phyloP scores from a whole-genome alignment of 1,140 invertebrate species.

The Branchinecta lindahli region DNA sequence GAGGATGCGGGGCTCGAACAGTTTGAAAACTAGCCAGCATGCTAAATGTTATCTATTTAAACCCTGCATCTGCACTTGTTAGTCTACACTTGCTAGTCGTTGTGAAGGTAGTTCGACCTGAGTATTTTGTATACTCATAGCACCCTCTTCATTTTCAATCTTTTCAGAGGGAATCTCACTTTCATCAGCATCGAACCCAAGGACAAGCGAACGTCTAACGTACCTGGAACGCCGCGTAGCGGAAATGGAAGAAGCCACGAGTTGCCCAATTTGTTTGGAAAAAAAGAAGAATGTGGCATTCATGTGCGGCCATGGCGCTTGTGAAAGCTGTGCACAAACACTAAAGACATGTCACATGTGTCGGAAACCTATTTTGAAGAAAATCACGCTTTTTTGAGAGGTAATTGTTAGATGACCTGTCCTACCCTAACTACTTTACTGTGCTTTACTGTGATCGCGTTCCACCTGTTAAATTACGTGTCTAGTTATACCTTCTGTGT shows the following conservation, averaged over 20 bases:
- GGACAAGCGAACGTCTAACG: slow-evolving; percentile 41
- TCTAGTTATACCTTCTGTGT: no score
- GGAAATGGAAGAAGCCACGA: slow-evolving; percentile 69
- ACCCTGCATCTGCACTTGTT: no score
- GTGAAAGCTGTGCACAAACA: slow-evolving; percentile 61
- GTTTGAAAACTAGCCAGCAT: no score
- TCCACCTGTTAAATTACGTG: no score
- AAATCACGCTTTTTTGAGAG: slow-evolving; percentile 49
- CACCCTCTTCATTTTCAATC: slow-evolving; percentile 8
- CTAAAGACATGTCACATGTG: slow-evolving; percentile 82
- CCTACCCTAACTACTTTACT: no score
- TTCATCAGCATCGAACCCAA: slow-evolving; percentile 39
- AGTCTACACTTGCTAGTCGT: no score
- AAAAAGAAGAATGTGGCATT: slow-evolving; percentile 52
- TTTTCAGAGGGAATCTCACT: slow-evolving; percentile 35
- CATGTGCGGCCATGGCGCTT: slow-evolving; percentile 73
- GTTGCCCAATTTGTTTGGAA: slow-evolving; percentile 64
- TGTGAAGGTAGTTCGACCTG: no score
- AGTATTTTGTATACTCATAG: no score
- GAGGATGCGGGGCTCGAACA: no score
- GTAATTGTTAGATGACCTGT: neutral
- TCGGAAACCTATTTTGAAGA: slow-evolving; percentile 68
- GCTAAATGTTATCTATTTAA: no score
- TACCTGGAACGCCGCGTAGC: slow-evolving; percentile 69
- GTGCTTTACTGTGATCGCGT: no score